A percentile compares a stretch with the other conserved stretches of the same genome.
Evolutionary conservation across 1,140 invertebrate genomes (phyloP).

Genomic region (Reticulitermes speratus): DNA sequence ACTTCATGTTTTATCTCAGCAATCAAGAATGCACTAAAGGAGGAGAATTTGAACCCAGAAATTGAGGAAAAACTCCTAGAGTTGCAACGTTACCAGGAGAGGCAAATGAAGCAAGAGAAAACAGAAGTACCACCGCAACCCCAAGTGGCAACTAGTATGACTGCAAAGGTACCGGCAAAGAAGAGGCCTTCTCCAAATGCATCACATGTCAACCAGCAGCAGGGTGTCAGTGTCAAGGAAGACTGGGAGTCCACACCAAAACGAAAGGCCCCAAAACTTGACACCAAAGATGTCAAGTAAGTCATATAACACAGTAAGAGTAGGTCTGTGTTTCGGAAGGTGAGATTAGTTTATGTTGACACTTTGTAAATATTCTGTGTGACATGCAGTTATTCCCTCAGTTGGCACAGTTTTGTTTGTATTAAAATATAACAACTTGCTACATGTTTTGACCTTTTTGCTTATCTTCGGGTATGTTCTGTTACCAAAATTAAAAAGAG

Average conservation of each 20-base stretch:
- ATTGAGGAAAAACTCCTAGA: slow-evolving; percentile 90
- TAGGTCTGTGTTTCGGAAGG: neutral
- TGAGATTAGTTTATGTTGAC: no score
- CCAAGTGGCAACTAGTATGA: slow-evolving; percentile 38
- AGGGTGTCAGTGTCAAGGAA: slow-evolving; percentile 27
- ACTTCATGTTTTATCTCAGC: slow-evolving; percentile 51
- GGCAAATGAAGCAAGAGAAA: slow-evolving; percentile 64
- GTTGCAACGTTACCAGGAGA: slow-evolving; percentile 82
- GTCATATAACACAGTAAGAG: neutral
- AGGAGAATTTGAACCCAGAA: slow-evolving; percentile 87
- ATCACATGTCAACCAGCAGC: neutral
- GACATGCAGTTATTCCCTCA: no score
- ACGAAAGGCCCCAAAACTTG: slow-evolving; percentile 26
- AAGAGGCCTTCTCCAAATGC: slow-evolving; percentile 23
- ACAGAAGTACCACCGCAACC: slow-evolving; percentile 26
- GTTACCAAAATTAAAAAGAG: no score
- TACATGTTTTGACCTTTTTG: no score
- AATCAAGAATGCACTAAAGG: slow-evolving; percentile 78
- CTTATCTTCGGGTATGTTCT: no score
- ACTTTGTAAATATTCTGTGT: no score
- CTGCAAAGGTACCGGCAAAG: slow-evolving; percentile 7
- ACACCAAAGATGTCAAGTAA: slow-evolving; percentile 33
- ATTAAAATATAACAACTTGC: no score
- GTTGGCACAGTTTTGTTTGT: no score
- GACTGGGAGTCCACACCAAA: slow-evolving; percentile 35